Percentiles rank a stretch among this genome's conserved stretches.
Conservation (phyloP, 2,888 invertebrate species). For the Xestia rhomboidea region DNA sequence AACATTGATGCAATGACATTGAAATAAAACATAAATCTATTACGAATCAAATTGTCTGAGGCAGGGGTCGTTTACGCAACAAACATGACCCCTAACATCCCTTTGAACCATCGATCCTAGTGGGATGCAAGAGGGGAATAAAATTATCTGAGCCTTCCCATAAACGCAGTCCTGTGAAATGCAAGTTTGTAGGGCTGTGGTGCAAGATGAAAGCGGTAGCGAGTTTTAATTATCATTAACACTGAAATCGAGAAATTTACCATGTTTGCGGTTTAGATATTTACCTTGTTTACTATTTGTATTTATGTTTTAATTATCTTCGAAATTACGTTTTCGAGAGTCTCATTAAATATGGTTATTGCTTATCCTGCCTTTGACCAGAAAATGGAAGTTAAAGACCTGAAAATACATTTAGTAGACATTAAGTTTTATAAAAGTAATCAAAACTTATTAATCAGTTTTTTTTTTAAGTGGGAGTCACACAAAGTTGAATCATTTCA, state of each 20-base stretch:
- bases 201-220: constrained; percentile 61
- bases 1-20: constrained; percentile 76
- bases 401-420: too few relatives aligned
- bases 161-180: constrained; percentile 77
- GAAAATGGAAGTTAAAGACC: too few relatives aligned
- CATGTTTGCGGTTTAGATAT: too few relatives aligned
- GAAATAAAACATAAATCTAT: constrained; percentile 83
- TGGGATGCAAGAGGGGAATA: constrained; percentile 82
- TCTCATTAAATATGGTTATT: not conserved
- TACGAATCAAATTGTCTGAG: constrained; percentile 84
- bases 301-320: not conserved
- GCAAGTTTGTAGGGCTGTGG: constrained; percentile 72
- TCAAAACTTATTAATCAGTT: not conserved
- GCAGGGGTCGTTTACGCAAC: constrained; percentile 85
- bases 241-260: too few relatives aligned
- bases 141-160: constrained; percentile 82
- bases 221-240: not conserved
- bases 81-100: constrained; percentile 81
- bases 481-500: not conserved
- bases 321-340: not conserved
- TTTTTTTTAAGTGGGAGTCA: not conserved
- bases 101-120: constrained; percentile 77
- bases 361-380: not conserved
- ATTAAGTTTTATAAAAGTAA: not conserved
- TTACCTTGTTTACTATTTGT: too few relatives aligned